These are phyloP conservation scores for Dryoscopus gambensis DNA, from an alignment of 2,113 vertebrate genomes.

Conservation along the genomic window DNA sequence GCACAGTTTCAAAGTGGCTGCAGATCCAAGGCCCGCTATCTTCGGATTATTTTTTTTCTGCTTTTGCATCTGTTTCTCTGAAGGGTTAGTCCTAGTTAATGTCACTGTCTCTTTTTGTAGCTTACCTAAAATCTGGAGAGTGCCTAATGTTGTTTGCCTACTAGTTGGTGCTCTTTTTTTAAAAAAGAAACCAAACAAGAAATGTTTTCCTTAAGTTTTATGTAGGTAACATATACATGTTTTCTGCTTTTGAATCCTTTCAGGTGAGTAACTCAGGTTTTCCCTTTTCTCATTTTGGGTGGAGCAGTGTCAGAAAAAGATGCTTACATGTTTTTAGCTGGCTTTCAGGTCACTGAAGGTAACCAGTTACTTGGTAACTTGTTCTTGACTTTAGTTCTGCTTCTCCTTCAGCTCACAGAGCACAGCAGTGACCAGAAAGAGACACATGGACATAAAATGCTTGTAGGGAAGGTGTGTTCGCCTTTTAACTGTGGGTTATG, in stretches of 20 bases:
- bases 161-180: neutral
- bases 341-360: neutral
- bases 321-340: neutral
- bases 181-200: neutral
- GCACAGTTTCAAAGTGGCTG: neutral
- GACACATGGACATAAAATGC: rapidly evolving
- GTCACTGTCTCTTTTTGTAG: neutral
- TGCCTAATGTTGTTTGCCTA: neutral
- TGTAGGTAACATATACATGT: no score
- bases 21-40: neutral
- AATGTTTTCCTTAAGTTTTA: neutral
- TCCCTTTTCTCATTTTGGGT: neutral
- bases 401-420: neutral
- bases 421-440: neutral
- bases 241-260: neutral
- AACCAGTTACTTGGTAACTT: neutral
- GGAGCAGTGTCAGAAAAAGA: neutral
- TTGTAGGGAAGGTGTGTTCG: neutral
- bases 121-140: neutral
- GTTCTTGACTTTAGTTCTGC: neutral
- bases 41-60: neutral
- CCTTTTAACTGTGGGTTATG: neutral
- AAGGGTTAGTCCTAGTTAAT: neutral
- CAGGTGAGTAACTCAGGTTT: neutral
- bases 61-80: neutral